Percentiles rank a stretch among this genome's conserved stretches.
These are phyloP conservation scores for Galleria mellonella DNA, from an alignment of 1,140 invertebrate species.

Conservation along the genomic window DNA sequence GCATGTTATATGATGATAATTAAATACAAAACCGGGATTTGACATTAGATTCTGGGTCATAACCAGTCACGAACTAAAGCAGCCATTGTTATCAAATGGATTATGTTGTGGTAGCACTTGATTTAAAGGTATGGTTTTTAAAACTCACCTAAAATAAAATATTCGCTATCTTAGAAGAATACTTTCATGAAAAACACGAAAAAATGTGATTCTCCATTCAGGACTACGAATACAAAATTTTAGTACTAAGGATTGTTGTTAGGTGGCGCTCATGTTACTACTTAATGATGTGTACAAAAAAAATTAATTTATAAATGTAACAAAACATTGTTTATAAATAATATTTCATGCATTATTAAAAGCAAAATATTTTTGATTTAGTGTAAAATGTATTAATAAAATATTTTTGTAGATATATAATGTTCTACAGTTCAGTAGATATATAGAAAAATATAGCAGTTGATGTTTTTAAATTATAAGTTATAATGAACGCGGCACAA, in stretches of 20 bases:
- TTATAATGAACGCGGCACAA: slow-evolving; percentile 9
- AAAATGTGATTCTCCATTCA: slow-evolving; percentile 74
- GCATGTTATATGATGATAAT: slow-evolving; percentile 32
- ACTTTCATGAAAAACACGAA: slow-evolving; percentile 70
- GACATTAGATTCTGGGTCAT: slow-evolving; percentile 69
- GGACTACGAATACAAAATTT: slow-evolving; percentile 73
- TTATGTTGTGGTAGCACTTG: slow-evolving; percentile 5
- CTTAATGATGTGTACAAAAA: slow-evolving; percentile 28
- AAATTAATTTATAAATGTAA: background rate
- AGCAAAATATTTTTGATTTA: too few relatives aligned
- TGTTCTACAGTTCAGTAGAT: too few relatives aligned
- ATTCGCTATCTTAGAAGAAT: slow-evolving; percentile 59
- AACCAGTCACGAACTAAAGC: slow-evolving; percentile 27
- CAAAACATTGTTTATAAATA: too few relatives aligned
- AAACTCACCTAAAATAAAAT: slow-evolving; percentile 58
- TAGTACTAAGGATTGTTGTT: slow-evolving; percentile 64
- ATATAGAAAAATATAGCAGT: too few relatives aligned
- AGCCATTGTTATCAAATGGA: slow-evolving; percentile 8
- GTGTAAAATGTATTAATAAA: background rate
- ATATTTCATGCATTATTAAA: too few relatives aligned
- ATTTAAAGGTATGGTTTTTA: background rate
- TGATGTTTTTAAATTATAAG: too few relatives aligned
- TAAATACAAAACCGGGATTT: slow-evolving; percentile 55
- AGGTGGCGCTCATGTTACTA: slow-evolving; percentile 32
- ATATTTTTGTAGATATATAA: background rate